Conservation (phyloP, 1,140 invertebrate genomes). For the Camponotus pennsylvanicus region DNA sequence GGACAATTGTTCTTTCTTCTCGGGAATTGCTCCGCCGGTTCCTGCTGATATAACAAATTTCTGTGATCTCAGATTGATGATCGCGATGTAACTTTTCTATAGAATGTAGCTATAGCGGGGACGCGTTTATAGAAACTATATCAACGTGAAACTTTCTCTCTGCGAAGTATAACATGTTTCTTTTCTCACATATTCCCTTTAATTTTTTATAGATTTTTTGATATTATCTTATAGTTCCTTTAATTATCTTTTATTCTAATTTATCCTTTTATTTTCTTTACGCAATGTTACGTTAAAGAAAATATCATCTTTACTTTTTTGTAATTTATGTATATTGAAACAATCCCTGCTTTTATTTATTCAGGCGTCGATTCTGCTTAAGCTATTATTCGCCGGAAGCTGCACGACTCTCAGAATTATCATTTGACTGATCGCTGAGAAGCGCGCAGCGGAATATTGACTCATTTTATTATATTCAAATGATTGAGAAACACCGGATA, state of each 20-base stretch:
- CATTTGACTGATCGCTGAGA: conserved; percentile 16
- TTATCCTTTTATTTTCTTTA: too few species aligned
- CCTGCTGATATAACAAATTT: conserved; percentile 66
- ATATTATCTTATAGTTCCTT: not conserved
- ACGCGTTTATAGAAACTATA: conserved; percentile 22
- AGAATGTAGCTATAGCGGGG: conserved; percentile 27
- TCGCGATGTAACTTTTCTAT: conserved; percentile 47
- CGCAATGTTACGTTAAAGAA: not conserved
- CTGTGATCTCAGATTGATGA: conserved; percentile 39
- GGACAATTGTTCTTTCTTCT: conserved; percentile 78
- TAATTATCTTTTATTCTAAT: not conserved
- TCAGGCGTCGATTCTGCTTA: not conserved
- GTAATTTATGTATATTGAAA: not conserved
- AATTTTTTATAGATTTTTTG: not conserved
- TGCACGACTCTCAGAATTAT: conserved; percentile 22
- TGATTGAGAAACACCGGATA: not conserved
- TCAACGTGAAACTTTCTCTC: conserved; percentile 40
- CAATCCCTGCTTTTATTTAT: not conserved
- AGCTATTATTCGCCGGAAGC: conserved; percentile 9
- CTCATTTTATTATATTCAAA: conserved; percentile 40
- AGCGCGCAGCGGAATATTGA: not conserved
- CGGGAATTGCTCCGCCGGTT: conserved; percentile 71
- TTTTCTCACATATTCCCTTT: not conserved
- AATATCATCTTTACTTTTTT: not conserved
- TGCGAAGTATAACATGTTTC: not conserved